A percentile compares a stretch with the other conserved stretches of the same genome.
These are phyloP conservation scores for Charina bottae DNA, from an alignment of 2,113 vertebrate genomes.

Conservation along the genomic window DNA sequence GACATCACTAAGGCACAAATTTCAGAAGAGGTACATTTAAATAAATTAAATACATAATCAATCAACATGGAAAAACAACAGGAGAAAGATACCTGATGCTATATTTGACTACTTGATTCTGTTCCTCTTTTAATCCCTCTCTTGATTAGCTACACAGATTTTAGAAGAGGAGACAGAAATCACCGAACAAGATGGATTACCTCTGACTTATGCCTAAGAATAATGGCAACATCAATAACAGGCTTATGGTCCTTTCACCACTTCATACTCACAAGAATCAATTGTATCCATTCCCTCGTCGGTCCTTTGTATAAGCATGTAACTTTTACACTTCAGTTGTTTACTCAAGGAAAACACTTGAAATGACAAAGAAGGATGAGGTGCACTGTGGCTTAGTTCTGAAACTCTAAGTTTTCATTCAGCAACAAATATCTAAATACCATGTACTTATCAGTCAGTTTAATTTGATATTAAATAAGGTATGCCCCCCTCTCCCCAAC, in stretches of 20 bases:
- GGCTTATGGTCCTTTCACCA: not conserved
- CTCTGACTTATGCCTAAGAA: conserved; percentile 15
- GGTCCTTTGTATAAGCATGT: not conserved
- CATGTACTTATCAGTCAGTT: not conserved
- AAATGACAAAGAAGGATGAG: not conserved
- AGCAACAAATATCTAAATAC: not conserved
- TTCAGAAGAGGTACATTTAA: not conserved
- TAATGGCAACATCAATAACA: not conserved
- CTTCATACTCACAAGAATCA: not conserved
- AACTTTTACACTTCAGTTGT: not conserved
- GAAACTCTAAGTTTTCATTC: not conserved
- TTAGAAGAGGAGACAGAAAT: conserved; percentile 25
- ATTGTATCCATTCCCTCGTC: not conserved
- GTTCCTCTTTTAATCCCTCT: conserved; percentile 31
- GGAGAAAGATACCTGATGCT: conserved; percentile 39
- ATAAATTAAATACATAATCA: conserved; percentile 38
- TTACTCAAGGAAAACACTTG: not conserved
- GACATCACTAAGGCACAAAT: not conserved
- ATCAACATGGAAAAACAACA: conserved; percentile 32
- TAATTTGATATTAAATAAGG: not conserved
- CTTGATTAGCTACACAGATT: conserved; percentile 51
- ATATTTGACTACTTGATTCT: conserved; percentile 36
- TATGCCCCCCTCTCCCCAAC: not conserved
- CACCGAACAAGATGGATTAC: conserved; percentile 48
- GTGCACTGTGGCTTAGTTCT: not conserved